Evolutionary conservation across 2,888 invertebrate genomes (phyloP).

Genomic region (Melinopterus prodromus): DNA sequence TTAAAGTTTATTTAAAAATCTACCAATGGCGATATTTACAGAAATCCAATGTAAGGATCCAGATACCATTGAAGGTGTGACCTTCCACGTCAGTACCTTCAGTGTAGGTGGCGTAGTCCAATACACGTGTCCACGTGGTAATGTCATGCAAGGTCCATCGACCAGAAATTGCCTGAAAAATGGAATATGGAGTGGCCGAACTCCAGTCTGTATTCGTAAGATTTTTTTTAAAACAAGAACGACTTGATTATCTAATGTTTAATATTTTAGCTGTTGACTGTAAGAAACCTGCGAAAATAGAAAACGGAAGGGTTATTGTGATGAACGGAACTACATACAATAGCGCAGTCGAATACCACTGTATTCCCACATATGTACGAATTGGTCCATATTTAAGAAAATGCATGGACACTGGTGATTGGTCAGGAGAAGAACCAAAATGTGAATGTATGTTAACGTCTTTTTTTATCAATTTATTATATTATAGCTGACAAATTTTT

Average conservation of each 20-base stretch:
- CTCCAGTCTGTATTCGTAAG: conserved; percentile 84
- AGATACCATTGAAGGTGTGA: conserved; percentile 67
- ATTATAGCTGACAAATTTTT: conserved; percentile 23
- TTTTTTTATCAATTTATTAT: neutral
- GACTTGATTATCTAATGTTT: neutral
- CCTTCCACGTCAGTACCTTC: conserved; percentile 68
- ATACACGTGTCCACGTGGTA: conserved; percentile 85
- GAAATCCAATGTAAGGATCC: conserved; percentile 84
- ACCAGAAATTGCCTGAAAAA: conserved; percentile 78
- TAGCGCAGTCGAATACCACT: conserved; percentile 89
- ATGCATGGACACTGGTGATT: conserved; percentile 83
- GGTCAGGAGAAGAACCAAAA: conserved; percentile 88
- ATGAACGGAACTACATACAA: conserved; percentile 88
- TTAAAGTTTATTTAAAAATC: no score
- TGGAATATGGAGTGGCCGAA: conserved; percentile 84
- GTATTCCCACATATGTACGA: conserved; percentile 83
- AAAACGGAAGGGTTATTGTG: conserved; percentile 86
- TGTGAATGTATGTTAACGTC: conserved; percentile 70
- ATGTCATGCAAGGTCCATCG: conserved; percentile 79
- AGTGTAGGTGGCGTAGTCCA: conserved; percentile 83
- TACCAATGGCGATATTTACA: conserved; percentile 48
- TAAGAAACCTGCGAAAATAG: conserved; percentile 78
- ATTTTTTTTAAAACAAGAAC: conserved; percentile 41
- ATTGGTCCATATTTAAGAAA: conserved; percentile 84
- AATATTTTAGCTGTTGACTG: conserved; percentile 80